phyloP scores from a whole-genome alignment of 2,113 vertebrate species.

The Vanacampus margaritifer region DNA sequence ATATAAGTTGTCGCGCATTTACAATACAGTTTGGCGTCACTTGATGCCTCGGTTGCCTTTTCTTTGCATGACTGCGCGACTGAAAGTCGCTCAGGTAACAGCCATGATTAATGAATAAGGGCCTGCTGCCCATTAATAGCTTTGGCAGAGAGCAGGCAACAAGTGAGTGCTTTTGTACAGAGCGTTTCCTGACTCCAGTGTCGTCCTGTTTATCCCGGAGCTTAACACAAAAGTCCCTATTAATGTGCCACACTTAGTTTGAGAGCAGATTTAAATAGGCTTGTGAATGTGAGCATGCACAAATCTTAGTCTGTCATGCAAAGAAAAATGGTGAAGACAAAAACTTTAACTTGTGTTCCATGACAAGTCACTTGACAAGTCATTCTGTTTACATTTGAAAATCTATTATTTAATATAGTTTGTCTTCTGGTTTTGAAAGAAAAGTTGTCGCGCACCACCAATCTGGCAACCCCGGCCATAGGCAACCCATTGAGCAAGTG shows the following conservation, averaged over 20 bases:
- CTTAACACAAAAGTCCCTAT: conserved; percentile 35
- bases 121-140: conserved; percentile 41
- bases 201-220: conserved; percentile 34
- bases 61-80: conserved; percentile 14
- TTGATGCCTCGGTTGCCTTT: conserved; percentile 28
- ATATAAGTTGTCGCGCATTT: conserved; percentile 31
- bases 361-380: too few relatives aligned
- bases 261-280: not conserved
- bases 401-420: too few relatives aligned
- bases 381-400: too few relatives aligned
- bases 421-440: too few relatives aligned
- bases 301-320: not conserved
- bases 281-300: not conserved
- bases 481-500: too few relatives aligned
- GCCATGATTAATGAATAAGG: conserved; percentile 56
- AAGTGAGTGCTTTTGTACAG: conserved; percentile 6
- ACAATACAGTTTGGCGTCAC: conserved; percentile 46
- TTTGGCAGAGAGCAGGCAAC: conserved; percentile 35
- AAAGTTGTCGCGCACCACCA: too few relatives aligned
- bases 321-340: not conserved
- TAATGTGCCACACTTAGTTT: conserved; percentile 13
- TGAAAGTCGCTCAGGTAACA: conserved; percentile 42
- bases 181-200: conserved; percentile 18
- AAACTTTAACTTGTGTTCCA: not conserved
- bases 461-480: too few relatives aligned